phyloP scores from a whole-genome alignment of 1,140 invertebrate species.

The Pseudachorutes palmiensis region DNA sequence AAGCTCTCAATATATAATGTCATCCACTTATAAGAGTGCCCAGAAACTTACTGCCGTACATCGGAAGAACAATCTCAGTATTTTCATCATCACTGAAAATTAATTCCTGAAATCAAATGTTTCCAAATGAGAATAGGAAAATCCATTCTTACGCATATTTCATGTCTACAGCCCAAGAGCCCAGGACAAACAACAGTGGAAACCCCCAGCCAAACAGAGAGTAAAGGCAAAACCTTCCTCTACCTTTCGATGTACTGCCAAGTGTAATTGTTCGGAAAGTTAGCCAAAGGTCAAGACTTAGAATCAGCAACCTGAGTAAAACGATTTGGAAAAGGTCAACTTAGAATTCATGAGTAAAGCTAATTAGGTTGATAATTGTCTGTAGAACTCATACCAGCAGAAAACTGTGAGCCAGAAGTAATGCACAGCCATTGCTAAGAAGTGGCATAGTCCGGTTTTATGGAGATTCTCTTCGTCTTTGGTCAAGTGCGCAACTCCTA shows the following conservation, averaged over 20 bases:
- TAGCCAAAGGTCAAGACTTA: constrained; percentile 29
- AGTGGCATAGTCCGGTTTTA: neutral
- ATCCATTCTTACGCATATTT: neutral
- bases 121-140: neutral
- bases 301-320: constrained; percentile 17
- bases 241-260: neutral
- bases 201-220: constrained; percentile 13
- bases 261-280: constrained; percentile 20
- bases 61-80: constrained; percentile 6
- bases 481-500: constrained; percentile 21
- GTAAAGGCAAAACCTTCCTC: neutral
- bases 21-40: no score
- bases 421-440: constrained; percentile 19
- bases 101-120: neutral
- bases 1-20: no score
- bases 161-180: neutral
- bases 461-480: neutral
- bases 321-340: neutral
- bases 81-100: constrained; percentile 17
- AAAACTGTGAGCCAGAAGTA: constrained; percentile 32
- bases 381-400: constrained; percentile 15
- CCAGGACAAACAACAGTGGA: constrained; percentile 8
- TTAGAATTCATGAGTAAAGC: neutral
- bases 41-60: constrained; percentile 17
- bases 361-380: neutral